Evolutionary conservation across 2,113 vertebrate species (phyloP).

Genomic region (Sceloporus tristichus): DNA sequence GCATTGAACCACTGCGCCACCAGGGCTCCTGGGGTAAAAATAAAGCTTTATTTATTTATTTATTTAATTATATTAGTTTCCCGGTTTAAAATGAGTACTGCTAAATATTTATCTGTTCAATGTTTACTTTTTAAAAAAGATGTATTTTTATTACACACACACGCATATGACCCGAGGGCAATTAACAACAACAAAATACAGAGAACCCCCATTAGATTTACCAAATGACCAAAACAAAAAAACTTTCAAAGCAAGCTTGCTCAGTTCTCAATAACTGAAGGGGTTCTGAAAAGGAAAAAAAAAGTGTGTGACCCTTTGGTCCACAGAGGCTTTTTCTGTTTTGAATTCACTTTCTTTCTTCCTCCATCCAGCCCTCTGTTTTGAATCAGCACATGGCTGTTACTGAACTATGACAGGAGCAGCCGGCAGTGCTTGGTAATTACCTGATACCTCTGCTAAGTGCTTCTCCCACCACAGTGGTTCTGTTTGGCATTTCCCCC

Average conservation of each 20-base stretch:
- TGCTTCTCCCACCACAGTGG: not conserved
- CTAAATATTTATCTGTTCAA: not conserved
- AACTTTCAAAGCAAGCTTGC: not conserved
- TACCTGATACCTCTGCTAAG: not conserved
- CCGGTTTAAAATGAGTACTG: not conserved
- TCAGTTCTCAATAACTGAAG: not conserved
- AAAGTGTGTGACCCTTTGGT: no score
- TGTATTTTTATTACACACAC: not conserved
- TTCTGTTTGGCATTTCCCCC: not conserved
- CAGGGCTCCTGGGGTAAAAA: no score
- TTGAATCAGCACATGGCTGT: conserved; percentile 14
- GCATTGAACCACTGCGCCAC: no score
- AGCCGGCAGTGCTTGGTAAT: conserved; percentile 14
- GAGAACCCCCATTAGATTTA: not conserved
- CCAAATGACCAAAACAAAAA: not conserved
- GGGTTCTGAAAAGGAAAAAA: not conserved
- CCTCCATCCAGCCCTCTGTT: conserved; percentile 18
- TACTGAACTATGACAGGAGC: not conserved
- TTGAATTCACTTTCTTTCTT: conserved; percentile 23
- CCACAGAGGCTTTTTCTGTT: not conserved
- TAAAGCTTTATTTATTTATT: no score
- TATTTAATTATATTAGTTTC: not conserved
- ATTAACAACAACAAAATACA: no score
- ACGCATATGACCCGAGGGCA: no score
- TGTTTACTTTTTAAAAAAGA: not conserved